These are phyloP conservation scores for Rallus crepitans DNA, from an alignment of 2,797 vertebrate genomes.

Conservation along the genomic window DNA sequence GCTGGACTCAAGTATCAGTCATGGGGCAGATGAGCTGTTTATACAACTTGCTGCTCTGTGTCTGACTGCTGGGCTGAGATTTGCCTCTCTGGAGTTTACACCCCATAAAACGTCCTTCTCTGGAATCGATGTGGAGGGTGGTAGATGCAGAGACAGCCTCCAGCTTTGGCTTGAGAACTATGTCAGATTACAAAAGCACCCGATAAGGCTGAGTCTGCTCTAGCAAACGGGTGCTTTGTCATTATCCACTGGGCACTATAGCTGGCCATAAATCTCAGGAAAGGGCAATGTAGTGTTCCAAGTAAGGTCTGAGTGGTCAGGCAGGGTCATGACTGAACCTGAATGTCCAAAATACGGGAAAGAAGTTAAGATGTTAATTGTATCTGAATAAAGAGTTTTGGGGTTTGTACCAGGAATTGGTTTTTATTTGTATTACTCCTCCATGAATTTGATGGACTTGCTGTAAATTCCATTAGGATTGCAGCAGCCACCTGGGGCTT, in stretches of 20 bases:
- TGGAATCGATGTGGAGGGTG: not conserved
- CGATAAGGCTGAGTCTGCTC: not conserved
- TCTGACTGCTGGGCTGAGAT: not conserved
- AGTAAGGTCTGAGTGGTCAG: not conserved
- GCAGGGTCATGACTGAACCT: not conserved
- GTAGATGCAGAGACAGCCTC: not conserved
- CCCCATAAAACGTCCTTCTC: not conserved
- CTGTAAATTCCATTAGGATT: not conserved
- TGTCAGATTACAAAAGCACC: not conserved
- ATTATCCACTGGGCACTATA: not conserved
- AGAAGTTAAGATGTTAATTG: not conserved
- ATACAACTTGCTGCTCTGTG: rapidly evolving
- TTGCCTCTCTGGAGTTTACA: not conserved
- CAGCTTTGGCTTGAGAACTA: not conserved
- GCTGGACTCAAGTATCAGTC: rapidly evolving
- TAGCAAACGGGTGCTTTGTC: not conserved
- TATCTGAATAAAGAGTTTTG: not conserved
- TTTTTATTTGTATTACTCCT: not conserved
- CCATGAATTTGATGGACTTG: not conserved
- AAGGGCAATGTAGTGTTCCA: not conserved
- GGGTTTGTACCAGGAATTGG: not conserved
- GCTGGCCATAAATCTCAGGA: not conserved
- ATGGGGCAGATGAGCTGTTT: rapidly evolving
- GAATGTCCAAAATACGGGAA: not conserved
- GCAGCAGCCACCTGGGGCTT: not conserved